Evolutionary conservation across 2,113 vertebrate genomes (phyloP).

Genomic region (Ellobius talpinus): DNA sequence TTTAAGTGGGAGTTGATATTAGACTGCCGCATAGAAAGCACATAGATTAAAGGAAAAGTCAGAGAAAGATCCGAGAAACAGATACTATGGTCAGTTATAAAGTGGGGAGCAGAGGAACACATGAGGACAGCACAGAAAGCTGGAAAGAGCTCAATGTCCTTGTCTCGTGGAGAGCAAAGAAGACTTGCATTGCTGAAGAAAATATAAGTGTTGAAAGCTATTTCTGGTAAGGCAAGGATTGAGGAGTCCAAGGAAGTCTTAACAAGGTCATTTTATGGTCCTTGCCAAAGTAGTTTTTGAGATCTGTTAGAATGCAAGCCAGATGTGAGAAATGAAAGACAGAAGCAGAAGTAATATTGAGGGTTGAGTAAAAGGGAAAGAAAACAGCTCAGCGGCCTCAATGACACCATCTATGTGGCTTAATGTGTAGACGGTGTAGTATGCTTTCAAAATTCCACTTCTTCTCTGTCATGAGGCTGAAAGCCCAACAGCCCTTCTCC

Average conservation of each 20-base stretch:
- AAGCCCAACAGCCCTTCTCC: not conserved
- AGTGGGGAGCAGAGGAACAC: not conserved
- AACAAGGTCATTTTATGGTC: not conserved
- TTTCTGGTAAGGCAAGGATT: not conserved
- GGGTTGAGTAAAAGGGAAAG: not conserved
- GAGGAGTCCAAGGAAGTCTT: not conserved
- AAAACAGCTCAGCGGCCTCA: not conserved
- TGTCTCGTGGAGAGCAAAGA: not conserved
- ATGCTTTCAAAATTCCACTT: not conserved
- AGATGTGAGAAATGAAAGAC: not conserved
- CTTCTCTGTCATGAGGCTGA: not conserved
- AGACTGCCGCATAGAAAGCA: not conserved
- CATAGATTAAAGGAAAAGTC: not conserved
- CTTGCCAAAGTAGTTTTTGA: constrained; percentile 36
- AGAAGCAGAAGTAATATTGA: not conserved
- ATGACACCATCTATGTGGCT: not conserved
- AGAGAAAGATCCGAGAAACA: not conserved
- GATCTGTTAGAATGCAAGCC: not conserved
- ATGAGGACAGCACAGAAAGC: not conserved
- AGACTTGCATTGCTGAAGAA: not conserved
- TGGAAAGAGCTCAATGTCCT: not conserved
- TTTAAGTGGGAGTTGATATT: not conserved
- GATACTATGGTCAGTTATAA: not conserved
- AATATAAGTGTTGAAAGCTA: not conserved
- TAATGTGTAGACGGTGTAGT: not conserved